A percentile compares a stretch with the other conserved stretches of the same genome.
phyloP scores from a whole-genome alignment of 2,113 vertebrate genomes.

The Nothobranchius furzeri region DNA sequence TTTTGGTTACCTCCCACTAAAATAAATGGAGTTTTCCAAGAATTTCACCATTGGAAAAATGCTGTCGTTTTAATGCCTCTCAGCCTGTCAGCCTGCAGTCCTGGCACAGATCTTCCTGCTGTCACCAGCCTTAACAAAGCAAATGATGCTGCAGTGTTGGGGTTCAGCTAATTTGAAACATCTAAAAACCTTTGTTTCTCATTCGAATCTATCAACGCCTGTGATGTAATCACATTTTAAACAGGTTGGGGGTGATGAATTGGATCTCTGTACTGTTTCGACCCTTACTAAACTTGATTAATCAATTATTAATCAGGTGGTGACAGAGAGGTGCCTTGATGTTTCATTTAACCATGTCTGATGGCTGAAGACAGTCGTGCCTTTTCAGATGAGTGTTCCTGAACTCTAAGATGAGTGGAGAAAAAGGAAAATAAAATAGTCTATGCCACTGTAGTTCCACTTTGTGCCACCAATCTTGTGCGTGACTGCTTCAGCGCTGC shows the following conservation, averaged over 20 bases:
- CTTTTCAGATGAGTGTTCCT: slow-evolving; percentile 30
- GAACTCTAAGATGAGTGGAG: slow-evolving; percentile 10
- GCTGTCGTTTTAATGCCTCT: not conserved
- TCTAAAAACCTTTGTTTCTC: slow-evolving; percentile 69
- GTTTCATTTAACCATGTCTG: slow-evolving; percentile 66
- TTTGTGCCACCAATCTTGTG: not conserved
- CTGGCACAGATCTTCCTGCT: slow-evolving; percentile 23
- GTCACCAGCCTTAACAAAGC: slow-evolving; percentile 43
- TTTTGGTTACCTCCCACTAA: not conserved
- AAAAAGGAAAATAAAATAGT: slow-evolving; percentile 14
- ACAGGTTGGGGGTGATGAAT: slow-evolving; percentile 68
- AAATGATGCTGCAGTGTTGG: slow-evolving; percentile 40
- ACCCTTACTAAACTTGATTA: slow-evolving; percentile 73
- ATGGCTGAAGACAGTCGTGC: slow-evolving; percentile 39
- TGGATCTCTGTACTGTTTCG: slow-evolving; percentile 69
- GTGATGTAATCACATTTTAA: slow-evolving; percentile 74
- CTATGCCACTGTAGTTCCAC: not conserved
- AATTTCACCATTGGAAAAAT: slow-evolving; percentile 6
- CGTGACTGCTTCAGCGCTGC: not conserved
- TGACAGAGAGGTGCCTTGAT: slow-evolving; percentile 62
- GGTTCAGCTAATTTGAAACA: slow-evolving; percentile 62
- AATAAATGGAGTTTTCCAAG: slow-evolving; percentile 2
- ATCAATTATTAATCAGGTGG: slow-evolving; percentile 73
- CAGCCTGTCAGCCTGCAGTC: slow-evolving; percentile 13
- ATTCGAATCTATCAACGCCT: slow-evolving; percentile 67